phyloP scores from a whole-genome alignment of 2,888 invertebrate genomes.

The Caenorhabditis imperialis region DNA sequence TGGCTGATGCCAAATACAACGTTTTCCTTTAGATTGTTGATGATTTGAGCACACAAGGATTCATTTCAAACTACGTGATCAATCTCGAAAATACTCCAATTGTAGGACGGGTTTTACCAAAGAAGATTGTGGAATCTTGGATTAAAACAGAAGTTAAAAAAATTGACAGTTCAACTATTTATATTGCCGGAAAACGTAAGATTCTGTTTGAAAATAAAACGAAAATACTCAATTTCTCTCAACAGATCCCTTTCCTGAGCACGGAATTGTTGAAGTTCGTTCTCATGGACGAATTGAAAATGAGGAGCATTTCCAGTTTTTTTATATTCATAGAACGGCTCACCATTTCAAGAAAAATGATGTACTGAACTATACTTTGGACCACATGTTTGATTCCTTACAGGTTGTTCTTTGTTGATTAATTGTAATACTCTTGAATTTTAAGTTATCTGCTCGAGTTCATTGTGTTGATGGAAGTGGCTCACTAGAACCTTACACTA shows the following conservation, averaged over 20 bases:
- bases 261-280: slow-evolving; percentile 43
- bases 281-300: background rate
- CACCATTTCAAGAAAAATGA: slow-evolving; percentile 9
- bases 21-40: slow-evolving; percentile 41
- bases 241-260: slow-evolving; percentile 18
- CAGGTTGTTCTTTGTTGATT: slow-evolving; percentile 18
- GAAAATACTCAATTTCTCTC: slow-evolving; percentile 7
- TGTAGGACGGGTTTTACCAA: slow-evolving; percentile 36
- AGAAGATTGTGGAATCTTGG: slow-evolving; percentile 46
- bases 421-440: too few species aligned
- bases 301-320: slow-evolving; percentile 28
- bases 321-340: slow-evolving; percentile 35
- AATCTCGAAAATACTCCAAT: slow-evolving; percentile 23
- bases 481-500: slow-evolving; percentile 33
- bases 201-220: background rate
- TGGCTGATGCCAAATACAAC: too few species aligned
- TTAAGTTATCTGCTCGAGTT: background rate
- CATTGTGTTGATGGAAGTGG: slow-evolving; percentile 50
- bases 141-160: slow-evolving; percentile 25
- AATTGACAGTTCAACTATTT: slow-evolving; percentile 41
- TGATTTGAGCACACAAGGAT: slow-evolving; percentile 36
- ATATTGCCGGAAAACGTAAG: slow-evolving; percentile 38
- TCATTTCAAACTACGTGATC: slow-evolving; percentile 41
- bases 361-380: slow-evolving; percentile 27
- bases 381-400: slow-evolving; percentile 47